These are phyloP conservation scores for Zeus faber DNA, from an alignment of 2,113 vertebrate species.

Conservation along the genomic window DNA sequence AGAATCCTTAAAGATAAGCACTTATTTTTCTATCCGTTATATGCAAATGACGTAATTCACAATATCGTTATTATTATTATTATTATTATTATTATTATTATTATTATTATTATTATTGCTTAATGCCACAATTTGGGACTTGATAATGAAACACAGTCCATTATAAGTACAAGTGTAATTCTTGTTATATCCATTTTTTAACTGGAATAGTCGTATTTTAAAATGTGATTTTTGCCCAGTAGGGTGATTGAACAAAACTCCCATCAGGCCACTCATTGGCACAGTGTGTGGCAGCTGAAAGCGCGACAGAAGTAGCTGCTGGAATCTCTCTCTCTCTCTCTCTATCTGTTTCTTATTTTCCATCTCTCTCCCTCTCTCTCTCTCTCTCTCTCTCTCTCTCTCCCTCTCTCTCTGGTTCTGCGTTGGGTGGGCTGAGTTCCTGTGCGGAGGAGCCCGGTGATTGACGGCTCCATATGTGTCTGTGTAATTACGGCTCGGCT, in stretches of 20 bases:
- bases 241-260: conserved; percentile 44
- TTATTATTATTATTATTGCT: too few species aligned
- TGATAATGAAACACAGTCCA: too few species aligned
- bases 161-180: too few species aligned
- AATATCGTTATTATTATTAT: too few species aligned
- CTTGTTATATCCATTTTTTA: too few species aligned
- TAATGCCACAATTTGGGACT: too few species aligned
- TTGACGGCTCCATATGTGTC: conserved; percentile 77
- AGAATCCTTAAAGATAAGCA: too few species aligned
- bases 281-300: conserved; percentile 47
- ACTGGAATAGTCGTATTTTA: too few species aligned
- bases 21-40: too few species aligned
- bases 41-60: too few species aligned
- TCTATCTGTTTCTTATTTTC: not conserved
- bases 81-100: too few species aligned
- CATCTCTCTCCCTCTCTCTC: not conserved
- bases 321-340: conserved; percentile 29
- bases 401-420: not conserved
- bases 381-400: not conserved
- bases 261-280: conserved; percentile 41
- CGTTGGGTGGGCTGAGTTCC: conserved; percentile 67
- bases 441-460: conserved; percentile 66
- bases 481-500: conserved; percentile 76
- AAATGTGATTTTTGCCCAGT: conserved; percentile 36
- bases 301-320: conserved; percentile 32